Conservation (phyloP, 2,888 invertebrate genomes). For the Bhutanitis thaidina region DNA sequence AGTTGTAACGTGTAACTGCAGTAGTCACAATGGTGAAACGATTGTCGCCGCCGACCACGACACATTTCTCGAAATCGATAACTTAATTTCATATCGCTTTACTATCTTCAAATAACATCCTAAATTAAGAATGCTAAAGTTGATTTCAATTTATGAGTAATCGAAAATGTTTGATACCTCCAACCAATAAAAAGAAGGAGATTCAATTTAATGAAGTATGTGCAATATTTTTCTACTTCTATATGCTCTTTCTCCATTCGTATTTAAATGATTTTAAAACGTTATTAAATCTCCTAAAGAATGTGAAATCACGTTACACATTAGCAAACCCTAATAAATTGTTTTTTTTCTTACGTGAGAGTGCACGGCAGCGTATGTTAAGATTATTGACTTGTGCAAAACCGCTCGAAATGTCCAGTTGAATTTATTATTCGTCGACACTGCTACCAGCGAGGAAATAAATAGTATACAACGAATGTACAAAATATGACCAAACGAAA, state of each 20-base stretch:
- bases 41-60: neutral
- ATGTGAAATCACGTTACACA: neutral
- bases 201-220: slow-evolving; percentile 26
- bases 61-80: neutral
- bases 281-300: neutral
- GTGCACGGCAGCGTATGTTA: neutral
- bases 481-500: neutral
- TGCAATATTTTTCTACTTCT: slow-evolving; percentile 57
- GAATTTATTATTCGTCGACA: neutral
- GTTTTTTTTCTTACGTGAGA: neutral
- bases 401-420: neutral
- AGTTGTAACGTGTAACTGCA: slow-evolving; percentile 28
- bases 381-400: neutral
- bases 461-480: neutral
- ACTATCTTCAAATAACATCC: neutral
- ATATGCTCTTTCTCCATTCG: slow-evolving; percentile 21
- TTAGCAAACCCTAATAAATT: neutral
- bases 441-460: neutral
- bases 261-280: slow-evolving; percentile 6
- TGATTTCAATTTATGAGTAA: neutral
- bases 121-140: slow-evolving; percentile 2
- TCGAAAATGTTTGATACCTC: slow-evolving; percentile 2
- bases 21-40: neutral
- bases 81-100: slow-evolving; percentile 5
- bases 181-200: too few relatives aligned